phyloP scores from a whole-genome alignment of 2,888 invertebrate species.

The Melinaea marsaeus region DNA sequence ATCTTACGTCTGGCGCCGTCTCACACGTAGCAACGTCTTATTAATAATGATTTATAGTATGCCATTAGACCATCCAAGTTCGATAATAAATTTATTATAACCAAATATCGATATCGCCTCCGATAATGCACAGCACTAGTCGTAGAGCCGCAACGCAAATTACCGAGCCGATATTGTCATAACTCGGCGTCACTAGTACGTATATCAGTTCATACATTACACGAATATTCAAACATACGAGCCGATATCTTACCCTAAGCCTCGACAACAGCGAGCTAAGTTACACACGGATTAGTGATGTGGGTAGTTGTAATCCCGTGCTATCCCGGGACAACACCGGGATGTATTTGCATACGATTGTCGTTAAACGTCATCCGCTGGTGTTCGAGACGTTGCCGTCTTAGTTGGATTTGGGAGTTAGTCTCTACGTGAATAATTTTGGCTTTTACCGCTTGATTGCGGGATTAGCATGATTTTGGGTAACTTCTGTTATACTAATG shows the following conservation, averaged over 20 bases:
- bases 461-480: slow-evolving; percentile 38
- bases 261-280: slow-evolving; percentile 53
- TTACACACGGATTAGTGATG: slow-evolving; percentile 58
- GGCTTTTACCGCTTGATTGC: slow-evolving; percentile 37
- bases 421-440: slow-evolving; percentile 46
- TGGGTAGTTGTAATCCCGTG: slow-evolving; percentile 50
- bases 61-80: slow-evolving; percentile 16
- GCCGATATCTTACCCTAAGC: slow-evolving; percentile 61
- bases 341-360: slow-evolving; percentile 65
- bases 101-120: slow-evolving; percentile 16
- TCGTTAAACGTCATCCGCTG: slow-evolving; percentile 69
- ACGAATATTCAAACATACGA: slow-evolving; percentile 46
- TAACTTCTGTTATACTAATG: slow-evolving; percentile 31
- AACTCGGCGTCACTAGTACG: slow-evolving; percentile 34
- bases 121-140: slow-evolving; percentile 15
- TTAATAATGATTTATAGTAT: slow-evolving; percentile 33
- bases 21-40: slow-evolving; percentile 35
- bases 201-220: slow-evolving; percentile 36
- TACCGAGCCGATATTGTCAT: slow-evolving; percentile 33
- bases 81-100: slow-evolving; percentile 18
- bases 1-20: slow-evolving; percentile 37
- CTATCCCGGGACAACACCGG: slow-evolving; percentile 49
- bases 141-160: slow-evolving; percentile 12
- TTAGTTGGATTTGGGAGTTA: slow-evolving; percentile 43
- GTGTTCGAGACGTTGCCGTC: slow-evolving; percentile 60